Evolutionary conservation across 2,113 vertebrate genomes (phyloP), one percentile per base, ranked within the genome.

Genomic region (Beaufortia kweichowensis): DNA sequence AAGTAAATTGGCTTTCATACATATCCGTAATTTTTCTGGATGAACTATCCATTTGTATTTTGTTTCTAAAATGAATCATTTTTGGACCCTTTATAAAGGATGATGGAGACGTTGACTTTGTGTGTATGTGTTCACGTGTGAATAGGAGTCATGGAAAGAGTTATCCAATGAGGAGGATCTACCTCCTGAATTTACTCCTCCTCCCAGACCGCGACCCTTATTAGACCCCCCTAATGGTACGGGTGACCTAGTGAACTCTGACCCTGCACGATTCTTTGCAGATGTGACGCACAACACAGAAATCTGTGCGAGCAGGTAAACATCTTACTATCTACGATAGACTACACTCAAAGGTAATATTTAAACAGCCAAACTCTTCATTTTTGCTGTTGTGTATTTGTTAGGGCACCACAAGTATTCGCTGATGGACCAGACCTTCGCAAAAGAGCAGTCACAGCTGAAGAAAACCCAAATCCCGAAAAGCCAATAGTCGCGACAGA

Each of bases 141-240:
- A 80, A 2, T 53, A 99, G 97, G 96, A 96, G 55, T 96, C 95
- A 15, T 98, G 95, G 96, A 97, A 96, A 72, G 95, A 95, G 80
- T 92, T 95, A 12, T 97, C 97, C n/a, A 97, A 95, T 0, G 97
- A 98, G 75, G 95, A 98, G 84, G 95, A 95, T 1, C 93, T 94
- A 14, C 95, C 94, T 2, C 96, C 97, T 0, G 94, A 96, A 31
- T 93, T 96, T 12, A 88, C 90, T 0, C 96, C 95, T 0, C 95
- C 95, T 23, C 95, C 96, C 35, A 88, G 93, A 43, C 95, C 94
- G 79, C 87, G 91, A 9, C 73, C 89, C 46, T 81, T 77, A 76
- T 84, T 86, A 39, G 73, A 55, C n/a, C 82, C 93, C 76, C 86
- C 90, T 76, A 96, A 96, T 0, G 94, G 94, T 57, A 92, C 84